Conservation (phyloP, 2,888 invertebrate species). For the Hyppa rectilinea region DNA sequence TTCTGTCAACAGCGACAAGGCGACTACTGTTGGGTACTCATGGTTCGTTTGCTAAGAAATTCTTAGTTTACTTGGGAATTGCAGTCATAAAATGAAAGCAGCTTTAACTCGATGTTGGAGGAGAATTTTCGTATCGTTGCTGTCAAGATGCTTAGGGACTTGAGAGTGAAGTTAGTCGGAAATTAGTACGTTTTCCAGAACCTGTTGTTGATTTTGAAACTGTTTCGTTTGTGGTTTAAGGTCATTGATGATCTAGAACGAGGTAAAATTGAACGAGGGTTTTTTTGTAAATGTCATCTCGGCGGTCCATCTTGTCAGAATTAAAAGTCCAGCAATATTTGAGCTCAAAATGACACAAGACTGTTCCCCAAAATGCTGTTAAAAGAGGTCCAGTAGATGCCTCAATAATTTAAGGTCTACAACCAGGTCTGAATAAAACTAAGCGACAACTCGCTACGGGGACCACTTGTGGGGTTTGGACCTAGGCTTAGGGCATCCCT, state of each 20-base stretch:
- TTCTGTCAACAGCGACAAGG: constrained; percentile 36
- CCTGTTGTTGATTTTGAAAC: background rate
- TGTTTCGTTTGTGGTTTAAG: background rate
- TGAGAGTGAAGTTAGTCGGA: background rate
- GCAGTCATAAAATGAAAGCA: constrained; percentile 20
- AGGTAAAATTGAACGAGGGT: background rate
- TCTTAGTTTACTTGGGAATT: constrained; percentile 48
- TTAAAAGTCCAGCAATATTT: no score
- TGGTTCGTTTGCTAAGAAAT: constrained; percentile 40
- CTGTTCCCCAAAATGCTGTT: no score
- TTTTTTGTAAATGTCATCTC: no score
- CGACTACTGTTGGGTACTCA: constrained; percentile 24
- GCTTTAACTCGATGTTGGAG: constrained; percentile 12
- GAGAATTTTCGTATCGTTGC: constrained; percentile 17
- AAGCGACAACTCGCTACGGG: no score
- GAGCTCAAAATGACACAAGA: no score
- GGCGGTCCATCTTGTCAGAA: no score
- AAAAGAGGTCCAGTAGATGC: no score
- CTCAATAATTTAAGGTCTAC: no score
- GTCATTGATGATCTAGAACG: background rate
- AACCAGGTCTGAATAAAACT: no score
- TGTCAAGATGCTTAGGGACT: background rate
- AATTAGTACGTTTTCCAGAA: background rate
- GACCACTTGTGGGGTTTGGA: no score
- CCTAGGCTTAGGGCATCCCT: no score